phyloP scores from a whole-genome alignment of 2,113 vertebrate species.

The Brachionichthys hirsutus region DNA sequence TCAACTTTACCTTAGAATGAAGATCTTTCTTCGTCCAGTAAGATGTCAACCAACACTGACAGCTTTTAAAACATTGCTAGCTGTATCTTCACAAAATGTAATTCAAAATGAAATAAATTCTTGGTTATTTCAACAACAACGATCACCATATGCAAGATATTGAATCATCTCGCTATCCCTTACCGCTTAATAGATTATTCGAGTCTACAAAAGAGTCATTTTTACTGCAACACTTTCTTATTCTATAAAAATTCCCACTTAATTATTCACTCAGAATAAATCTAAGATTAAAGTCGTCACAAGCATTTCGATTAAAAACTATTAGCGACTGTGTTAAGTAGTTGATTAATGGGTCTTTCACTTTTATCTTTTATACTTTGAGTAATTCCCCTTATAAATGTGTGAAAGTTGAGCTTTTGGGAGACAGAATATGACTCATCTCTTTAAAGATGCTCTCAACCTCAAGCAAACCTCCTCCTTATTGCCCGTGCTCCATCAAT shows the following conservation, averaged over 20 bases:
- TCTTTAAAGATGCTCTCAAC: too few species aligned
- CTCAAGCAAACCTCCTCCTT: neutral
- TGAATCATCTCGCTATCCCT: neutral
- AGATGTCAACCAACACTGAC: neutral
- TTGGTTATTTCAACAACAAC: constrained; percentile 16
- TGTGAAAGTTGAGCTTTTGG: neutral
- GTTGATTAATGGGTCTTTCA: neutral
- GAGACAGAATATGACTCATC: neutral
- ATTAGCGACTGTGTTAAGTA: too few species aligned
- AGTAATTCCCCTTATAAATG: neutral
- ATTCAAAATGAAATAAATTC: constrained; percentile 9
- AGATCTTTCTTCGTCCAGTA: neutral
- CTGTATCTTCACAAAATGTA: constrained; percentile 1
- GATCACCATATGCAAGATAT: neutral
- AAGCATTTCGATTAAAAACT: too few species aligned
- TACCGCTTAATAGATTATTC: neutral
- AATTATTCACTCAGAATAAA: too few species aligned
- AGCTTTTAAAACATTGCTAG: neutral
- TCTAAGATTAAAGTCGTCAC: too few species aligned
- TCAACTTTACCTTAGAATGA: constrained; percentile 3
- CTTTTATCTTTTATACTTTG: neutral
- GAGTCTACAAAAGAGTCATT: neutral
- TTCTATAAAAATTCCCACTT: neutral
- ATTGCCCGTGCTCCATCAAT: neutral
- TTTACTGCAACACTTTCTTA: neutral